A percentile compares a stretch with the other conserved stretches of the same genome.
These are phyloP conservation scores for Luehdorfia chinensis DNA, from an alignment of 1,140 invertebrate genomes.

Conservation along the genomic window DNA sequence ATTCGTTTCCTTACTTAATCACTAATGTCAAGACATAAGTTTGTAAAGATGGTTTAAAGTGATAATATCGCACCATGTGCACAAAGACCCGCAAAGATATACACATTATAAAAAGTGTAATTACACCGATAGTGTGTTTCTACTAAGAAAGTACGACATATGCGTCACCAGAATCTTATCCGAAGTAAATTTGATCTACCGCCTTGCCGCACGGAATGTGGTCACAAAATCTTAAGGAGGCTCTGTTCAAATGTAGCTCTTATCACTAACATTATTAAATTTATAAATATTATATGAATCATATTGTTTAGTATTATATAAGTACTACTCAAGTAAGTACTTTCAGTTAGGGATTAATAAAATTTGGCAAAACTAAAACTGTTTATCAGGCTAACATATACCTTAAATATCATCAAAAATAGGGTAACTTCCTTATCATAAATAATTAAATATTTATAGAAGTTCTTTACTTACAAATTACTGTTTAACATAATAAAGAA, in stretches of 20 bases:
- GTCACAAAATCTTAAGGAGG: no score
- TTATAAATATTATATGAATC: background rate
- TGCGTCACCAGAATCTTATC: no score
- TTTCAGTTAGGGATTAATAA: background rate
- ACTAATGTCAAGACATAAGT: no score
- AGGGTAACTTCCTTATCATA: no score
- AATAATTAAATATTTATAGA: background rate
- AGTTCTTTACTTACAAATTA: background rate
- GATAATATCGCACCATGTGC: no score
- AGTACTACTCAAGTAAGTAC: slow-evolving; percentile 1
- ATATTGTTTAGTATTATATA: no score
- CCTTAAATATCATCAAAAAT: no score
- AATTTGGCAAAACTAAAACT: slow-evolving; percentile 1
- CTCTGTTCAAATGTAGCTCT: no score
- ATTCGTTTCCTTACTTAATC: no score
- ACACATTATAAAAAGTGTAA: background rate
- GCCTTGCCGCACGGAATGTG: background rate
- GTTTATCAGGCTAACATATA: background rate
- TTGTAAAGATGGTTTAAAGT: no score
- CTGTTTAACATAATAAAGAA: background rate
- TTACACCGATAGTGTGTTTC: background rate
- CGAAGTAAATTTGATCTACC: background rate
- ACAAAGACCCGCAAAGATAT: no score
- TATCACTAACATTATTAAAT: background rate
- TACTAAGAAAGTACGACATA: background rate